Evolutionary conservation across 2,888 invertebrate species (phyloP), one percentile per base, ranked within the genome.

Genomic region (Drosophila nigricruria): DNA sequence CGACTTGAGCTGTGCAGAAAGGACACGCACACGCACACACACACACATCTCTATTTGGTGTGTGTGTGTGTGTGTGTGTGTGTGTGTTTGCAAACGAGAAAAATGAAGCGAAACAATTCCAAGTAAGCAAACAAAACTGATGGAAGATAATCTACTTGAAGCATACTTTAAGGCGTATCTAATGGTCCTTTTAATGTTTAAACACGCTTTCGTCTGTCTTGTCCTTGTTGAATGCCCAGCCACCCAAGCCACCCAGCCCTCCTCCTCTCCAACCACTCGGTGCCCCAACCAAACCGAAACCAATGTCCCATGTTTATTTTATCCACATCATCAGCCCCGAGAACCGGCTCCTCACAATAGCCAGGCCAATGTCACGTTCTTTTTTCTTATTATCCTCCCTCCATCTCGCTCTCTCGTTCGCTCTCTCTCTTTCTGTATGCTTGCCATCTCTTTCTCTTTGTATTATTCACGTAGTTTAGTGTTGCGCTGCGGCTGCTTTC

Each of bases 91-190:
- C 77, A 80, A 87, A 83, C 88, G 88, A 85, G 84, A 85, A 85
- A 85, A 85, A 85, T 85, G 89, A 85, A 89, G 85, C 89, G 85
- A 85, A 85, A 85, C 89, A 86, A 88, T 86, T 89, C 88, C 82
- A 88, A 89, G 89, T 88, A 86, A 89, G 90, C 89, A 86, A 86
- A 86, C 85, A 86, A 88, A 86, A 86, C 90, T 88, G 90, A 88
- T 88, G 88, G 89, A 83, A 91, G 91, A 91, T 91, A 91, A 91
- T 91, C 91, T 90, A 77, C 91, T 91, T 90, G 90, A 90, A 91
- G 91, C 83, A 90, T 91, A 90, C 91, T 91, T 91, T 91, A 91
- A 91, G 91, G 91, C 91, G 91, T 90, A 90, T 91, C 90, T 91
- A 91, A 91, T 91, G 90, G 90, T 88, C 89, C 89, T 91, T 89